A percentile compares a stretch with the other conserved stretches of the same genome.
These are phyloP conservation scores for Stichopus chloronotus DNA, from an alignment of 35 echinoderm and acorn worm species.

Conservation along the genomic window DNA sequence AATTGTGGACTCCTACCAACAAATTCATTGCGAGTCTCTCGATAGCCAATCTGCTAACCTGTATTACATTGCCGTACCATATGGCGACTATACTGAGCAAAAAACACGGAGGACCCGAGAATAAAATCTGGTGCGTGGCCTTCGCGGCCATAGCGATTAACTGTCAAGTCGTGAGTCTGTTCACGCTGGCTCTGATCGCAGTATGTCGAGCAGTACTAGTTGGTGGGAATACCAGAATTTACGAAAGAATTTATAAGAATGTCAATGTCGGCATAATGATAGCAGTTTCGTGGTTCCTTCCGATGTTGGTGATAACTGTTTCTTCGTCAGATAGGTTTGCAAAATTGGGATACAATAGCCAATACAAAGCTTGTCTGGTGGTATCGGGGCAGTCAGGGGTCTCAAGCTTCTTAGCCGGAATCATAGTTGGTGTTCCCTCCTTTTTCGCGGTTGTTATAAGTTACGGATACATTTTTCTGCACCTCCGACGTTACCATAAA, in stretches of 20 bases:
- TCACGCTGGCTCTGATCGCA: not conserved
- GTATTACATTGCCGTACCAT: slow-evolving; percentile 32
- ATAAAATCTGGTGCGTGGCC: not conserved
- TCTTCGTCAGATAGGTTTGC: not conserved
- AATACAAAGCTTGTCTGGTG: not conserved
- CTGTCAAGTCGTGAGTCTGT: not conserved
- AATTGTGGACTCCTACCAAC: slow-evolving; percentile 65
- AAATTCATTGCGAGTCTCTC: slow-evolving; percentile 66
- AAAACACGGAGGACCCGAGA: not conserved
- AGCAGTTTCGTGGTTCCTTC: not conserved
- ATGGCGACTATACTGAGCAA: slow-evolving; percentile 11
- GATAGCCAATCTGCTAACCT: slow-evolving; percentile 43
- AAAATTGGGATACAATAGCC: not conserved
- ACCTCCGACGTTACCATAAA: not conserved
- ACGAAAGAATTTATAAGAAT: not conserved
- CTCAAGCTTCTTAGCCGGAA: not conserved
- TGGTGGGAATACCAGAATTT: not conserved
- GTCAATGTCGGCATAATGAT: not conserved
- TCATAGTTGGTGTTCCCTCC: not conserved
- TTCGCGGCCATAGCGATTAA: not conserved
- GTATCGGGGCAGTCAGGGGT: not conserved
- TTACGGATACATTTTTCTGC: not conserved
- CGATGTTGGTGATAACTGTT: not conserved
- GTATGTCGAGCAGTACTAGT: not conserved
- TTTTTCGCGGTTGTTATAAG: not conserved